These are phyloP conservation scores for Coptotermes formosanus DNA, from an alignment of 1,140 invertebrate genomes.

Conservation along the genomic window DNA sequence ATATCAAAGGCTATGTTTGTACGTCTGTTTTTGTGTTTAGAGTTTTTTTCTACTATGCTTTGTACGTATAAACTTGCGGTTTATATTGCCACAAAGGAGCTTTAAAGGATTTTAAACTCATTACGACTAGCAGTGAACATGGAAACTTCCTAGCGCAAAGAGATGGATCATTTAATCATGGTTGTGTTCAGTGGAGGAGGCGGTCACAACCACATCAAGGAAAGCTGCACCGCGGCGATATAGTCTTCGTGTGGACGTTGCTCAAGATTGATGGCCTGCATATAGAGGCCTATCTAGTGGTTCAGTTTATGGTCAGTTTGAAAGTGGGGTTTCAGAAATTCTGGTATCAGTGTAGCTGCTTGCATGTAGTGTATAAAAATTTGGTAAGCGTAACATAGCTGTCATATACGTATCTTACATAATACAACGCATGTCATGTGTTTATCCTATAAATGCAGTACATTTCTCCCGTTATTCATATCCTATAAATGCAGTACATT, in stretches of 20 bases:
- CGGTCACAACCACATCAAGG: not conserved
- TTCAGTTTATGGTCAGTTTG: not conserved
- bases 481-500: not conserved
- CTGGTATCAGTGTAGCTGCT: not conserved
- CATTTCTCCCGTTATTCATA: not conserved
- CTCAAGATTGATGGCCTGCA: not conserved
- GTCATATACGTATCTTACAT: not conserved
- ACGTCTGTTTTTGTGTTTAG: not conserved
- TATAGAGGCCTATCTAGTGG: no score
- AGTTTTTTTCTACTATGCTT: not conserved
- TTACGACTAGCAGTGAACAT: not conserved
- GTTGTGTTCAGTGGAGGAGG: not conserved
- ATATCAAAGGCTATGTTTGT: not conserved
- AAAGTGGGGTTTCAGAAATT: not conserved
- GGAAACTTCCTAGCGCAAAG: not conserved
- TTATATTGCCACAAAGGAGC: not conserved
- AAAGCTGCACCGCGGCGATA: not conserved
- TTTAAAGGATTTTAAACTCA: conserved; percentile 3
- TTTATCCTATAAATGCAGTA: not conserved
- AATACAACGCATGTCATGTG: not conserved
- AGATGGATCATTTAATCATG: not conserved
- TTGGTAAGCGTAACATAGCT: not conserved
- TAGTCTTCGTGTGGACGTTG: not conserved
- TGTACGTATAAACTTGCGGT: not conserved
- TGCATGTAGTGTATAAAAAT: not conserved